Conservation (phyloP, 2,888 invertebrate species). For the Heliconius cydno region DNA sequence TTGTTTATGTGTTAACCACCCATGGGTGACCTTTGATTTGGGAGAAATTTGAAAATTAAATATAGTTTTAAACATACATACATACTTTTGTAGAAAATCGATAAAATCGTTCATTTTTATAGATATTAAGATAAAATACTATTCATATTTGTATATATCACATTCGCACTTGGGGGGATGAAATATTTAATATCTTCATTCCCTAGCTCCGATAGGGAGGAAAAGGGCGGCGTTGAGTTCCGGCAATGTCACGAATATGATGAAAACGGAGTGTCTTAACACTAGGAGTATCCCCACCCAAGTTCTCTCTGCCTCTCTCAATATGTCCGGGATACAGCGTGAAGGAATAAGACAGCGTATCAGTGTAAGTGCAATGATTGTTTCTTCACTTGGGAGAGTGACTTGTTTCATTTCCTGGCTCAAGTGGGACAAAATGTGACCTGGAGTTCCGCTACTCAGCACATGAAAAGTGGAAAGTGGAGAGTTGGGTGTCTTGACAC, state of each 20-base stretch:
- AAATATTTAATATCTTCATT: neutral
- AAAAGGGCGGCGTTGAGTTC: neutral
- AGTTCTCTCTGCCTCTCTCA: neutral
- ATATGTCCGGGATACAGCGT: no score
- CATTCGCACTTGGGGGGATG: neutral
- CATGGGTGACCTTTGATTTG: slow-evolving; percentile 30
- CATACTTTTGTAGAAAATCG: neutral
- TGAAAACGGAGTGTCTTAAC: neutral
- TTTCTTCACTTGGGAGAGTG: no score
- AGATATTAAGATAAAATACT: no score
- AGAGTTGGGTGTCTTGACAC: no score
- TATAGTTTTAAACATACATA: neutral
- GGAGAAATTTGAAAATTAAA: neutral
- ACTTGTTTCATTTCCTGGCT: no score
- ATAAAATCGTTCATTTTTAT: neutral
- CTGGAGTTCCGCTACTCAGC: no score
- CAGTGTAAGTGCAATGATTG: no score
- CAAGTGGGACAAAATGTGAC: no score
- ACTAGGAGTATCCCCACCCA: neutral
- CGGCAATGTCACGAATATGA: neutral
- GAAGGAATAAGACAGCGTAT: no score
- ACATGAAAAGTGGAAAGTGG: neutral
- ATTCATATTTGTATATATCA: neutral
- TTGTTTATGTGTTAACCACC: slow-evolving; percentile 47
- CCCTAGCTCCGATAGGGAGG: neutral